phyloP scores from a whole-genome alignment of 2,797 vertebrate species.

The Spinus olivaceus region DNA sequence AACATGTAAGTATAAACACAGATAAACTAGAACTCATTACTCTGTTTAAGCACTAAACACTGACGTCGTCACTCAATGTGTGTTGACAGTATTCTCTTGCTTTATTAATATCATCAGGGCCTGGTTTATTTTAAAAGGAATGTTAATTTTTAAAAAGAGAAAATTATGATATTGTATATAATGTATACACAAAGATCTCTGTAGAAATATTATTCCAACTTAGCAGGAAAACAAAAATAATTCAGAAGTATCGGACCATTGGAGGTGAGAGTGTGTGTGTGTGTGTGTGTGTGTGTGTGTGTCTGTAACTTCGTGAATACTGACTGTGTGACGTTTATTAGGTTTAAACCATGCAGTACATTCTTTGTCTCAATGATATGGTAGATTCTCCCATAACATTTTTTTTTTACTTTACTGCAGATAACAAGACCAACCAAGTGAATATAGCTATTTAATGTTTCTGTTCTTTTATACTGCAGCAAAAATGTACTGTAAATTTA shows the following conservation, averaged over 20 bases:
- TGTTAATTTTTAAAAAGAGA: conserved; percentile 75
- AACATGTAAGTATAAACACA: conserved; percentile 69
- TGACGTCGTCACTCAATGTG: conserved; percentile 75
- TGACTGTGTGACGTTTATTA: conserved; percentile 82
- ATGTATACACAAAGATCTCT: conserved; percentile 85
- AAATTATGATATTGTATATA: conserved; percentile 84
- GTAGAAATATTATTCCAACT: conserved; percentile 87
- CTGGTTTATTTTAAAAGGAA: conserved; percentile 82
- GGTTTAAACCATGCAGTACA: conserved; percentile 82
- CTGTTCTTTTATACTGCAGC: conserved; percentile 81
- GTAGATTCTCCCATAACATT: conserved; percentile 78
- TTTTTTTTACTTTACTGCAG: conserved; percentile 71
- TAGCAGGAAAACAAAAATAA: conserved; percentile 72
- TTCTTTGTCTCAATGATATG: conserved; percentile 78
- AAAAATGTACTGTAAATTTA: conserved; percentile 81
- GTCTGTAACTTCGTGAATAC: conserved; percentile 79
- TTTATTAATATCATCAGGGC: conserved; percentile 78
- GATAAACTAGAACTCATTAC: conserved; percentile 72
- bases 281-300: conserved; percentile 73
- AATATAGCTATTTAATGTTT: conserved; percentile 79
- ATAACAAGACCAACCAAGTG: conserved; percentile 80
- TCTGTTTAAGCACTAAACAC: conserved; percentile 76
- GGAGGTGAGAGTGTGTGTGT: conserved; percentile 77
- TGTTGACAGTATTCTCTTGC: conserved; percentile 78
- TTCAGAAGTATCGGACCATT: conserved; percentile 75